Conservation (phyloP, 2,113 vertebrate genomes). For the Pyrgilauda ruficollis region DNA sequence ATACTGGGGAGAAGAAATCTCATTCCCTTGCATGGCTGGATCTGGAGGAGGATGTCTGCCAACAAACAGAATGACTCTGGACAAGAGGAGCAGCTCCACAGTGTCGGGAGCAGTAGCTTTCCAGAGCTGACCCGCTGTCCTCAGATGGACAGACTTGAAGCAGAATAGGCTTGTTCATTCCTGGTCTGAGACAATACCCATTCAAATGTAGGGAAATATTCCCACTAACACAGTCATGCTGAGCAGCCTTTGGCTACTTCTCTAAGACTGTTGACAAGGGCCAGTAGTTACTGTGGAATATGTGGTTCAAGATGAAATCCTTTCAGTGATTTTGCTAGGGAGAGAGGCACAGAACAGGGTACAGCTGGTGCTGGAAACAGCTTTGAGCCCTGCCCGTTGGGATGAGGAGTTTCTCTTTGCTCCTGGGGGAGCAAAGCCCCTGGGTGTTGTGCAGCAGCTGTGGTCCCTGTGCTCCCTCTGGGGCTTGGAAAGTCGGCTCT, state of each 20-base stretch:
- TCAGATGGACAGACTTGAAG: neutral
- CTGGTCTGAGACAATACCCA: slow-evolving; percentile 36
- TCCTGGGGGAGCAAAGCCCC: neutral
- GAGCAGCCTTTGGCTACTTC: slow-evolving; percentile 9
- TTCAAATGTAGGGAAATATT: slow-evolving; percentile 18
- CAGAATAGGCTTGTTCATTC: slow-evolving; percentile 42
- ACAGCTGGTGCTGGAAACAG: neutral
- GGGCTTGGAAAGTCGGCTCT: accelerated
- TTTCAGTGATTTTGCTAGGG: neutral
- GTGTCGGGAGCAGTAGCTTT: accelerated
- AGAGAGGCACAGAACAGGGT: neutral
- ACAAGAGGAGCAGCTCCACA: neutral
- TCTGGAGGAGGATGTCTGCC: neutral
- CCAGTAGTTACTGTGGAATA: slow-evolving; percentile 1
- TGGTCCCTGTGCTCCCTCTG: accelerated
- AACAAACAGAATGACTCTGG: neutral
- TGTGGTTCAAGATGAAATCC: neutral
- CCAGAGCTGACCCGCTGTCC: neutral
- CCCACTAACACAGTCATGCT: neutral
- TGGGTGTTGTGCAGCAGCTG: neutral
- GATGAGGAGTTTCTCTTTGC: neutral
- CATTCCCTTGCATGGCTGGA: neutral
- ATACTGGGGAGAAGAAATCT: neutral
- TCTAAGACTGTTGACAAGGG: neutral
- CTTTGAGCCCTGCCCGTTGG: neutral